Percentiles rank a stretch among this genome's conserved stretches.
Conservation (phyloP, 1,140 invertebrate genomes). For the Mycetomoellerius zeteki region DNA sequence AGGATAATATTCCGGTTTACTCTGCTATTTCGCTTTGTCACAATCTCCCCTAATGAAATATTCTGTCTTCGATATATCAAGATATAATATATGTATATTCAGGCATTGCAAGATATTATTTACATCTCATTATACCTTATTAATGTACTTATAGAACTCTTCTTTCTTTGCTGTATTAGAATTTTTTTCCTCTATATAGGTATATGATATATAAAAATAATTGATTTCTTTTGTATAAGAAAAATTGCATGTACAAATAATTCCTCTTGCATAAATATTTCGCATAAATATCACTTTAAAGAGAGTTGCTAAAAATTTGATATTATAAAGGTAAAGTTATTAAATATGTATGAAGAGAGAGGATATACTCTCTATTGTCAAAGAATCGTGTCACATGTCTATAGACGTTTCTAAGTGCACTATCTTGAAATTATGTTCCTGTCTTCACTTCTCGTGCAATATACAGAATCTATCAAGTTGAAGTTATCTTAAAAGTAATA, state of each 20-base stretch:
- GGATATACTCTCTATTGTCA: not conserved
- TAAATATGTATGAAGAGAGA: not conserved
- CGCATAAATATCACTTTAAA: not conserved
- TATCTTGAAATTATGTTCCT: not conserved
- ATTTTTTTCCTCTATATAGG: not conserved
- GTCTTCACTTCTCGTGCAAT: not conserved
- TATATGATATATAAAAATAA: not conserved
- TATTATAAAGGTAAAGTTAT: not conserved
- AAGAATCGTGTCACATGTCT: not conserved
- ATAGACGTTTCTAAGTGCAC: not conserved
- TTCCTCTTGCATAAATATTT: not conserved
- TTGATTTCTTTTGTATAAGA: not conserved
- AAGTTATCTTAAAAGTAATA: not conserved
- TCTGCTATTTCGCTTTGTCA: no score
- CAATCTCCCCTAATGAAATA: no score
- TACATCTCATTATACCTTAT: not conserved
- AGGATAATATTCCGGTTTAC: no score
- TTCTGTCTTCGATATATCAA: not conserved
- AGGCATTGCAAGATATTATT: not conserved
- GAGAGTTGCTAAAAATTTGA: not conserved
- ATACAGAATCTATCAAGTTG: not conserved
- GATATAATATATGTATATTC: not conserved
- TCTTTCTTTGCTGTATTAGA: not conserved
- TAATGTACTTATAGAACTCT: not conserved
- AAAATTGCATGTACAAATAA: not conserved